Evolutionary conservation across 2,797 vertebrate genomes (phyloP).

Genomic region (Melanotaenia maccullochi): DNA sequence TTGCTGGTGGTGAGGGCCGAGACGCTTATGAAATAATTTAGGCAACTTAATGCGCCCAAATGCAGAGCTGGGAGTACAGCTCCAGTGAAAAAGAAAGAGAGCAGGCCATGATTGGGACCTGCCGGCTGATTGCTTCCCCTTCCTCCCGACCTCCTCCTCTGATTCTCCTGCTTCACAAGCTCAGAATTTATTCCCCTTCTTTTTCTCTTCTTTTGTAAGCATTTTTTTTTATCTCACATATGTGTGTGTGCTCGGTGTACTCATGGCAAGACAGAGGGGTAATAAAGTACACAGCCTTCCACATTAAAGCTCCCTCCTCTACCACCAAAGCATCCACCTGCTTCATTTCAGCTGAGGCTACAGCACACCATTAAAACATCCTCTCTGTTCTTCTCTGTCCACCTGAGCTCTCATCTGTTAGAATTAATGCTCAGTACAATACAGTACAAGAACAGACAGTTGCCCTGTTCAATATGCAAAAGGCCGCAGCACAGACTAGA

Average conservation of each 20-base stretch:
- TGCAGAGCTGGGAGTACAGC: slow-evolving; percentile 62
- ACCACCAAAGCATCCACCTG: slow-evolving; percentile 56
- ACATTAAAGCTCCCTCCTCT: slow-evolving; percentile 61
- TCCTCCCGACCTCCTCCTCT: slow-evolving; percentile 43
- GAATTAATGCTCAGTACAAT: slow-evolving; percentile 57
- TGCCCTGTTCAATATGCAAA: slow-evolving; percentile 63
- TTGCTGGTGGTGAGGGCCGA: slow-evolving; percentile 76
- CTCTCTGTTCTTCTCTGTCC: slow-evolving; percentile 60
- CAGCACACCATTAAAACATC: slow-evolving; percentile 49
- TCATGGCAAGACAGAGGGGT: slow-evolving; percentile 50
- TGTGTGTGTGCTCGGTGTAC: slow-evolving; percentile 32
- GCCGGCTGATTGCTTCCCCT: slow-evolving; percentile 70
- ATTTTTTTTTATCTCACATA: slow-evolving; percentile 13
- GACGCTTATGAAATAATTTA: slow-evolving; percentile 82
- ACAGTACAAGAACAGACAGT: slow-evolving; percentile 49
- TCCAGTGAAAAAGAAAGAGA: slow-evolving; percentile 60
- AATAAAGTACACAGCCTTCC: slow-evolving; percentile 64
- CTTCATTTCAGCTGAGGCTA: slow-evolving; percentile 66
- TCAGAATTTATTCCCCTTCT: slow-evolving; percentile 41
- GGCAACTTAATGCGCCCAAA: slow-evolving; percentile 75
- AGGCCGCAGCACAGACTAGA: slow-evolving; percentile 41
- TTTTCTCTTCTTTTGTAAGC: slow-evolving; percentile 3
- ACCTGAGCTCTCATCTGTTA: slow-evolving; percentile 68
- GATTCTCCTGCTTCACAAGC: slow-evolving; percentile 53
- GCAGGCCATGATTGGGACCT: slow-evolving; percentile 66